Evolutionary conservation across 2,113 vertebrate genomes (phyloP).

Genomic region (Tringa solitaria): DNA sequence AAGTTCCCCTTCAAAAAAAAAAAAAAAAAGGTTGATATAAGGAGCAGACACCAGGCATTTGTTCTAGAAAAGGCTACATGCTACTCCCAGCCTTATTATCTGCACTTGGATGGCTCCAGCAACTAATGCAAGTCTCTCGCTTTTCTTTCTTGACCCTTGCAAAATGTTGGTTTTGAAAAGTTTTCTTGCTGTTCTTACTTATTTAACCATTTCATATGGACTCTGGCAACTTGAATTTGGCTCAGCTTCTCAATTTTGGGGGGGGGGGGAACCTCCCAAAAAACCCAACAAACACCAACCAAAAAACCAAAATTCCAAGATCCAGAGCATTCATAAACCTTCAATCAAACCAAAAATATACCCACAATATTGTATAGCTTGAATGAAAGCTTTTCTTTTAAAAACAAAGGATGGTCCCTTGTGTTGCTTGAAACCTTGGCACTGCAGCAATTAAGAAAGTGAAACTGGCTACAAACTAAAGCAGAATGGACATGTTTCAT

Average conservation of each 20-base stretch:
- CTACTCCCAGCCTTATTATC: not conserved
- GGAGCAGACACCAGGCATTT: not conserved
- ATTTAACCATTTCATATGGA: not conserved
- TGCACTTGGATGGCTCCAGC: not conserved
- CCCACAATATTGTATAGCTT: not conserved
- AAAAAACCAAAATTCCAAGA: not conserved
- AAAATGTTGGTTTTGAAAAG: not conserved
- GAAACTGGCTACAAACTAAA: slow-evolving; percentile 42
- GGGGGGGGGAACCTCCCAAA: too few relatives aligned
- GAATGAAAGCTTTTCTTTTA: not conserved
- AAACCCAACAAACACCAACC: too few relatives aligned
- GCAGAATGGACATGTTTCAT: slow-evolving; percentile 49
- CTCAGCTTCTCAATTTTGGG: not conserved
- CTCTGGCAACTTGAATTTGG: not conserved
- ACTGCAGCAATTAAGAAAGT: slow-evolving; percentile 33
- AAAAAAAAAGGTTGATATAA: not conserved
- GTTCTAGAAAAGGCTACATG: not conserved
- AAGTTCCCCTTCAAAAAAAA: not conserved
- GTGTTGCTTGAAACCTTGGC: not conserved
- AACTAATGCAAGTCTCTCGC: not conserved
- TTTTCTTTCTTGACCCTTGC: not conserved
- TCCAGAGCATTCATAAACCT: not conserved
- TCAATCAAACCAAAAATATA: not conserved
- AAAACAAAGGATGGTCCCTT: slow-evolving; percentile 19
- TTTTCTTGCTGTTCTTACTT: not conserved